A percentile compares a stretch with the other conserved stretches of the same genome.
phyloP scores from a whole-genome alignment of 2,888 invertebrate genomes.

The Microctonus aethiopoides region DNA sequence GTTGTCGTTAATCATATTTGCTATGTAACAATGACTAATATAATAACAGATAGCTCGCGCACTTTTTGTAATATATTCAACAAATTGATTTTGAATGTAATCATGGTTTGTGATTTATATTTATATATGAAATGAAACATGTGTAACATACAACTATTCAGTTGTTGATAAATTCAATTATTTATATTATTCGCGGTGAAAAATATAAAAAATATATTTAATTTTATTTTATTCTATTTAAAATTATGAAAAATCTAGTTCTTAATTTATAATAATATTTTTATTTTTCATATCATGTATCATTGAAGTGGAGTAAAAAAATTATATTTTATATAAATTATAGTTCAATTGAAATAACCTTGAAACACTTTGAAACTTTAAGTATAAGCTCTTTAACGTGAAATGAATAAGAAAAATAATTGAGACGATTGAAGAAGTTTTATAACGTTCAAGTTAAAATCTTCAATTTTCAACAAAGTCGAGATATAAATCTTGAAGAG shows the following conservation, averaged over 20 bases:
- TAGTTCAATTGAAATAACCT: no score
- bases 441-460: background rate
- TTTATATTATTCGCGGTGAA: background rate
- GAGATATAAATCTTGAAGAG: background rate
- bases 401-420: background rate
- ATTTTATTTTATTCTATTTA: no score
- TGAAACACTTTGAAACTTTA: background rate
- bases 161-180: background rate
- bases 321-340: no score
- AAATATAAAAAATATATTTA: background rate
- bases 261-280: no score
- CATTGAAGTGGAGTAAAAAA: no score
- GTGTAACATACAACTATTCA: background rate
- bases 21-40: background rate
- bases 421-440: background rate
- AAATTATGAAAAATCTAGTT: no score
- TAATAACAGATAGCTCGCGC: background rate
- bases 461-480: background rate
- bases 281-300: no score
- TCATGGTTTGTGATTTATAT: background rate
- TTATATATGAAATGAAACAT: background rate
- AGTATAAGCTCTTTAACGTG: background rate
- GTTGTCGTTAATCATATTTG: conserved; percentile 7
- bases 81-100: conserved; percentile 2
- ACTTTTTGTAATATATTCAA: conserved; percentile 9